Conservation (phyloP, 2,113 vertebrate genomes). For the Thalassarche chlororhynchos region DNA sequence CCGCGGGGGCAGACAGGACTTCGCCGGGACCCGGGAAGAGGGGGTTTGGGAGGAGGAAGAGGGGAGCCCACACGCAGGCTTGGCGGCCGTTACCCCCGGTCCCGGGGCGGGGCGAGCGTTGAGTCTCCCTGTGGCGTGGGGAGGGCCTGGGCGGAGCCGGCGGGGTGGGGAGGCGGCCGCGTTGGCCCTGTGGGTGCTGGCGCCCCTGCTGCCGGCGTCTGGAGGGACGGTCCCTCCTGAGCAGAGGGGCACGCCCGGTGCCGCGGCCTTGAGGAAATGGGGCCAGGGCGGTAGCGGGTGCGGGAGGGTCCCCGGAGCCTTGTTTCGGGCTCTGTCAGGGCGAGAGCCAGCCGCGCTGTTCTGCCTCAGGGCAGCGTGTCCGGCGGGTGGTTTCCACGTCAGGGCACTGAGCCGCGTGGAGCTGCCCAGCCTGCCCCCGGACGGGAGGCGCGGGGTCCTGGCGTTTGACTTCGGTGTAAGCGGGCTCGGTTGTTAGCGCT, state of each 20-base stretch:
- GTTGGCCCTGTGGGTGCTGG: background rate
- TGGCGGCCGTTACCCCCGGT: background rate
- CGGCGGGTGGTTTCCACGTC: background rate
- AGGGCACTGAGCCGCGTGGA: accelerated
- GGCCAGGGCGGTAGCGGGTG: accelerated
- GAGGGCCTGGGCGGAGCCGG: background rate
- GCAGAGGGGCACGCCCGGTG: background rate
- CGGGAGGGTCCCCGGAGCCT: background rate
- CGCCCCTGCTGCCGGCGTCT: background rate
- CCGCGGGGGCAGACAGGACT: background rate
- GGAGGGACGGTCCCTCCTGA: background rate
- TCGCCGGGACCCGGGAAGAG: background rate
- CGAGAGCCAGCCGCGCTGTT: background rate
- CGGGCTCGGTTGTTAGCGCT: no score
- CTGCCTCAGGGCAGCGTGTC: background rate
- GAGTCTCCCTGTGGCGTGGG: background rate
- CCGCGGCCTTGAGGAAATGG: accelerated
- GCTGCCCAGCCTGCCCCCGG: background rate
- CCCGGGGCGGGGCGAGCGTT: accelerated
- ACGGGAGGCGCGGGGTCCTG: background rate
- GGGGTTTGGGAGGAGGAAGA: background rate
- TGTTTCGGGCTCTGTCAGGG: no score
- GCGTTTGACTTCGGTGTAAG: accelerated
- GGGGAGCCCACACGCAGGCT: no score
- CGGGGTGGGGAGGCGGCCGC: background rate